A percentile compares a stretch with the other conserved stretches of the same genome.
Evolutionary conservation across 2,888 invertebrate genomes (phyloP).

Genomic region (Harmothoe impar): DNA sequence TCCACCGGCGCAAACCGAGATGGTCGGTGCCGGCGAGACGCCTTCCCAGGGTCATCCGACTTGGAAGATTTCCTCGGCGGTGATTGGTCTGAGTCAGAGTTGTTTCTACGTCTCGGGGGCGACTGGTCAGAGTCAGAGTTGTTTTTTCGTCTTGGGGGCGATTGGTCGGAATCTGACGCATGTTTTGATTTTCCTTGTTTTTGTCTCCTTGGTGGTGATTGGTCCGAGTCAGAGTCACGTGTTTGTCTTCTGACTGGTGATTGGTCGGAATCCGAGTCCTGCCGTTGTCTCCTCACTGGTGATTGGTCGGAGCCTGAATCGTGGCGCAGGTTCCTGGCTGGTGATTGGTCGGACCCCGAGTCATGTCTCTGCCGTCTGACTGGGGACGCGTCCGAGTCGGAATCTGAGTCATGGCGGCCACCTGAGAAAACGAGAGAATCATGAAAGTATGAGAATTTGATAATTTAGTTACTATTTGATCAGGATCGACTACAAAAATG

Average conservation of each 20-base stretch:
- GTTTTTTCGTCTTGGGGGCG: conserved; percentile 68
- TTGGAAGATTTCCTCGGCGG: neutral
- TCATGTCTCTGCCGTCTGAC: conserved; percentile 76
- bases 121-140: conserved; percentile 74
- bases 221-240: conserved; percentile 71
- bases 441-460: no score
- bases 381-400: conserved; percentile 81
- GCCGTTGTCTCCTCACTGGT: conserved; percentile 71
- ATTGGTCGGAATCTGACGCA: conserved; percentile 76
- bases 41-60: neutral
- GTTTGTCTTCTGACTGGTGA: conserved; percentile 72
- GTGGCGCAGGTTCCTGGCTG: conserved; percentile 72
- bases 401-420: conserved; percentile 67
- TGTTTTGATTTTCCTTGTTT: no score
- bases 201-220: conserved; percentile 73
- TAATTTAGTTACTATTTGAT: no score
- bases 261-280: conserved; percentile 74
- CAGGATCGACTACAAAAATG: no score
- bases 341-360: conserved; percentile 76
- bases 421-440: no score
- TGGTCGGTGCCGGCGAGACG: conserved; percentile 69
- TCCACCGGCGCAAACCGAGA: conserved; percentile 68
- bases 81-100: neutral
- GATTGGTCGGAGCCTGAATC: conserved; percentile 76
- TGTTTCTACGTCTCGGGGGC: conserved; percentile 71